Evolutionary conservation across 2,797 vertebrate genomes (phyloP), one percentile per base, ranked within the genome.

Genomic region (Coregonus sp.): DNA sequence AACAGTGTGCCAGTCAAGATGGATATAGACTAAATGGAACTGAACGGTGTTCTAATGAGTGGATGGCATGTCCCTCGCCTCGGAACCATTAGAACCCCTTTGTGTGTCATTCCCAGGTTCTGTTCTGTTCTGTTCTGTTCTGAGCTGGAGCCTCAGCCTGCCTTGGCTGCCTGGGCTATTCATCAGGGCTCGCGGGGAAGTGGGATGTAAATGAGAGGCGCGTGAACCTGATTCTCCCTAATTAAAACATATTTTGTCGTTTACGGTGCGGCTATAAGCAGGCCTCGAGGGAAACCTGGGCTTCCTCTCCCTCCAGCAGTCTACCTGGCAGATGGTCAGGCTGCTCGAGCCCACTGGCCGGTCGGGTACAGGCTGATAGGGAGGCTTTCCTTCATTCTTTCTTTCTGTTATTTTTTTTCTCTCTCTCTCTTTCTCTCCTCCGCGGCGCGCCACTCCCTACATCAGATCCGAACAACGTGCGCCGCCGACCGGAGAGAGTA

Each of bases 211-310:
- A 97, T 97, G 95, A 96, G 96, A 96, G 93, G 95, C 94, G 91
- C 95, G 92, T 96, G 96, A 97, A 96, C 96, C 94, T 95, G 95
- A 95, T 95, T 95, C 94, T 94, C 93, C 95, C 96, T 98, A 98
- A 98, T 98, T 98, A 98, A 98, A 98, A 97, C 96, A 97, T 98
- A 96, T 97, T 96, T 96, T 93, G 94, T 96, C 93, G 93, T 96
- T 97, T 96, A 96, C 95, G 93, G 95, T 96, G 94, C 93, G 93
- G 95, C 95, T 96, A 95, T 96, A 95, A 96, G 94, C 94, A 94
- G 93, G 95, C 97, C 95, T 96, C 95, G 88, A 91, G 95, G 94
- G 94, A 91, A 92, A 95, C 18, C 18, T 94, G 94, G 93, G 91
- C 94, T 94, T 95, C 94, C 94, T 92, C 72, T 74, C 74, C 67